Percentiles rank a stretch among this genome's conserved stretches.
Evolutionary conservation across 2,113 vertebrate species (phyloP).

Genomic region (Hymenochirus boettgeri): DNA sequence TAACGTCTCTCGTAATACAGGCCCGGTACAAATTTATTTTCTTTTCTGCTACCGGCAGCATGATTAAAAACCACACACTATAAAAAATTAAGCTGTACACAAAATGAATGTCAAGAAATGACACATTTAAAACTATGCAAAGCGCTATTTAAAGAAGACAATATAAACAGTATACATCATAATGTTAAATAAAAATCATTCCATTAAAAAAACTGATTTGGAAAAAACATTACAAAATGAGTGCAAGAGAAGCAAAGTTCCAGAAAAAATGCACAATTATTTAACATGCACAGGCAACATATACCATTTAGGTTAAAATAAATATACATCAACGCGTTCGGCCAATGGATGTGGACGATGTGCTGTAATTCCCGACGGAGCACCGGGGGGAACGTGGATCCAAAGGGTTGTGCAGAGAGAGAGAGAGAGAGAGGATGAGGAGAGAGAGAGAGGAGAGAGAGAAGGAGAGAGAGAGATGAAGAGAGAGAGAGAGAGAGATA

Average conservation of each 20-base stretch:
- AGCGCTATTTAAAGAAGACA: slow-evolving; percentile 19
- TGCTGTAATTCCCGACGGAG: no score
- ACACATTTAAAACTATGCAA: slow-evolving; percentile 26
- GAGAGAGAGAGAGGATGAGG: no score
- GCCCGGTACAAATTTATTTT: slow-evolving; percentile 14
- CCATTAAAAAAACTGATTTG: not conserved
- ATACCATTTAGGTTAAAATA: no score
- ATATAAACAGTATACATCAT: slow-evolving; percentile 18
- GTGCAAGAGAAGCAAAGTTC: not conserved
- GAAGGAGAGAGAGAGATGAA: no score
- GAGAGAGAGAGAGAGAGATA: no score
- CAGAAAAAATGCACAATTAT: slow-evolving; percentile 5
- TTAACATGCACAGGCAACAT: no score
- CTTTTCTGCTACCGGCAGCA: slow-evolving; percentile 5
- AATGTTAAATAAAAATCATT: slow-evolving; percentile 8
- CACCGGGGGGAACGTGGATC: no score
- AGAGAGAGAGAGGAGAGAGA: no score
- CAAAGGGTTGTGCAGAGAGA: no score
- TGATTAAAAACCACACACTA: slow-evolving; percentile 18
- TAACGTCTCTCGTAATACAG: slow-evolving; percentile 18
- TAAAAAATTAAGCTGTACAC: slow-evolving; percentile 6
- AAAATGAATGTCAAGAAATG: slow-evolving; percentile 25
- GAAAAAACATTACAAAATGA: not conserved
- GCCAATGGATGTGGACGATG: no score
- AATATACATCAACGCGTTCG: no score